A percentile compares a stretch with the other conserved stretches of the same genome.
phyloP scores from a whole-genome alignment of 1,140 invertebrate genomes.

The Marisa cornuarietis region DNA sequence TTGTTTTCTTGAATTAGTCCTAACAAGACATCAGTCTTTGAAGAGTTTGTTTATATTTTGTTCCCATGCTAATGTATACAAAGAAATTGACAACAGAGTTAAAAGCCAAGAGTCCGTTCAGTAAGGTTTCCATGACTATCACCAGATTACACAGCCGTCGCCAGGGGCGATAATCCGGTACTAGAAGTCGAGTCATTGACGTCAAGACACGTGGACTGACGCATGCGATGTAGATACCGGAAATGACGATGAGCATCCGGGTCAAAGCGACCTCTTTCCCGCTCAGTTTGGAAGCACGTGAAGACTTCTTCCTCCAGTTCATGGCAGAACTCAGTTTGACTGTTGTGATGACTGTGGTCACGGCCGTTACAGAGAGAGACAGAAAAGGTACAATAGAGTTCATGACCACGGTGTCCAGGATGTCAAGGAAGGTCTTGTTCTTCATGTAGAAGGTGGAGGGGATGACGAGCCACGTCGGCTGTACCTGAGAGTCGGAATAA shows the following conservation, averaged over 20 bases:
- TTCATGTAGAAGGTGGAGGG: constrained; percentile 7
- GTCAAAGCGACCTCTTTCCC: background rate
- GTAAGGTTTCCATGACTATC: background rate
- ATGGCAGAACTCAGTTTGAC: background rate
- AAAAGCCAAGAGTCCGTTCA: background rate
- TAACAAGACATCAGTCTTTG: too few relatives aligned
- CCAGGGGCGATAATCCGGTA: constrained; percentile 4
- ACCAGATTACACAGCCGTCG: background rate
- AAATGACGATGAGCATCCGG: constrained; percentile 10
- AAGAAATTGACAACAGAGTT: constrained; percentile 12
- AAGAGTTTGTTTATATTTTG: background rate
- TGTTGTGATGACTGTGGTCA: constrained; percentile 1
- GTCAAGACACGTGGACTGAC: constrained; percentile 5
- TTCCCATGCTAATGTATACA: background rate
- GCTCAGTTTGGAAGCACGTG: background rate
- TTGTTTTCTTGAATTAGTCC: too few relatives aligned
- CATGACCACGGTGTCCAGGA: constrained; percentile 1
- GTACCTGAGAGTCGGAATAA: background rate
- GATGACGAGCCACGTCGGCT: background rate
- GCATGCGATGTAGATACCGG: constrained; percentile 12
- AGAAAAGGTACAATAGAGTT: background rate
- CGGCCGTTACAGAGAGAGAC: constrained; percentile 2
- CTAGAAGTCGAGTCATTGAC: background rate
- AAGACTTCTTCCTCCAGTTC: background rate
- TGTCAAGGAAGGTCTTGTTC: background rate